Evolutionary conservation across 2,113 vertebrate species (phyloP), one percentile per base, ranked within the genome.

Genomic region (Ailurus styani): DNA sequence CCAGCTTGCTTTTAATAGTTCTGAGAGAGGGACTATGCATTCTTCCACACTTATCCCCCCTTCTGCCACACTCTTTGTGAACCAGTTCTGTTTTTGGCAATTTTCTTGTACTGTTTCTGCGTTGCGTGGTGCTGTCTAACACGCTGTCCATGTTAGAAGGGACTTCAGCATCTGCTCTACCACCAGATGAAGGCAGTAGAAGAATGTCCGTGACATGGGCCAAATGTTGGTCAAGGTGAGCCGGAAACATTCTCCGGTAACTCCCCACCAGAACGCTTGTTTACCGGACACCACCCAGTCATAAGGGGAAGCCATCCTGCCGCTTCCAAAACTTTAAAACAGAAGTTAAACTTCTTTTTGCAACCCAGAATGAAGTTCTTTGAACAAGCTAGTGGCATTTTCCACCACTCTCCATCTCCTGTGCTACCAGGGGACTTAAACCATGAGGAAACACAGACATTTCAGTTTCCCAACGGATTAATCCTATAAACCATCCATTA

Each of bases 301-400:
- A 73, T 15, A 27, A 92, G 18, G 23, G 20, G 62, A 95, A 83
- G 21, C 5, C 15, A 62, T 21, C 21, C 62, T 52, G 7, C 11
- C 78, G 14, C 57, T 13, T 52, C 95, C 13, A 93, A 54, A 93
- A 70, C 9, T 70, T 10, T 31, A 79, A 37, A 23, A 7, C 13
- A 89, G 77, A 86, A 78, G 64, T 60, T 45, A 45, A 52, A 62
- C 11, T 82, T 83, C 0, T 6, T 55, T 75, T 52, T 90, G 40
- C 54, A 90, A 7, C 18, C n/a, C 55, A 70, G 68, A 87, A 55
- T 34, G 45, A 77, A 60, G 21, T 50, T 90, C 47, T 95, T 93
- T 45, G 25, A 21, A 54, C 7, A 96, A n/a, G 13, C 4, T 7
- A 4, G 5, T 34, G 12, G 60, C 27, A 47, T 73, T 86, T 95